phyloP scores from a whole-genome alignment of 1,140 invertebrate genomes.

The Papilio dardanus region DNA sequence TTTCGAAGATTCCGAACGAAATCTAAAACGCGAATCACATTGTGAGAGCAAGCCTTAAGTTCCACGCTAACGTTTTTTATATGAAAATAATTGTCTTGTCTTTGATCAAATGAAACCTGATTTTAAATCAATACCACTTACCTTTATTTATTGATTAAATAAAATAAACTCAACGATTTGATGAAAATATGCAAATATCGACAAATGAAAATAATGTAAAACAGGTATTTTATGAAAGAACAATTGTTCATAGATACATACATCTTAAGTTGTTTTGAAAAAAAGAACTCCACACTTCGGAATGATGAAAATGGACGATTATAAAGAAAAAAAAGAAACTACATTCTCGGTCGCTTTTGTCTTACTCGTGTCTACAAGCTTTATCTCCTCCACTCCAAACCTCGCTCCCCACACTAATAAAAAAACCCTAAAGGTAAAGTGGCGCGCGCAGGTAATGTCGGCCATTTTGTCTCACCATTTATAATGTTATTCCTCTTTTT shows the following conservation, averaged over 20 bases:
- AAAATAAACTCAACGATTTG: neutral
- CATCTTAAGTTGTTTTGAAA: constrained; percentile 37
- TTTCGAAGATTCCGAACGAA: constrained; percentile 60
- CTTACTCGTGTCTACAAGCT: constrained; percentile 77
- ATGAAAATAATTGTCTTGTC: constrained; percentile 42
- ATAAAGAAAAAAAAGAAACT: constrained; percentile 76
- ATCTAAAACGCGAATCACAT: constrained; percentile 70
- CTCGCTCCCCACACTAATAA: constrained; percentile 52
- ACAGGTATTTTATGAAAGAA: constrained; percentile 15
- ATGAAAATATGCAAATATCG: constrained; percentile 26
- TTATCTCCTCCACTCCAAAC: constrained; percentile 62
- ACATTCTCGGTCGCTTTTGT: constrained; percentile 71
- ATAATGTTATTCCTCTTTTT: constrained; percentile 58
- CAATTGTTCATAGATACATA: neutral
- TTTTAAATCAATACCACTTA: neutral
- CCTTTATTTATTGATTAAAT: neutral
- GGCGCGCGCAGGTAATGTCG: constrained; percentile 72
- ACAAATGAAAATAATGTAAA: neutral
- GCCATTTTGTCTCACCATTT: constrained; percentile 68
- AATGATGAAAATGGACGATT: constrained; percentile 68
- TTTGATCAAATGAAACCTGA: constrained; percentile 32
- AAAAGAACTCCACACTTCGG: constrained; percentile 60
- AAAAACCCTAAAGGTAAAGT: constrained; percentile 60
- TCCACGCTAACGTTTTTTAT: constrained; percentile 52
- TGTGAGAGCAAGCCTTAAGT: constrained; percentile 66